Percentiles rank a stretch among this genome's conserved stretches.
Evolutionary conservation across 2,113 vertebrate genomes (phyloP).

Genomic region (Columba livia): DNA sequence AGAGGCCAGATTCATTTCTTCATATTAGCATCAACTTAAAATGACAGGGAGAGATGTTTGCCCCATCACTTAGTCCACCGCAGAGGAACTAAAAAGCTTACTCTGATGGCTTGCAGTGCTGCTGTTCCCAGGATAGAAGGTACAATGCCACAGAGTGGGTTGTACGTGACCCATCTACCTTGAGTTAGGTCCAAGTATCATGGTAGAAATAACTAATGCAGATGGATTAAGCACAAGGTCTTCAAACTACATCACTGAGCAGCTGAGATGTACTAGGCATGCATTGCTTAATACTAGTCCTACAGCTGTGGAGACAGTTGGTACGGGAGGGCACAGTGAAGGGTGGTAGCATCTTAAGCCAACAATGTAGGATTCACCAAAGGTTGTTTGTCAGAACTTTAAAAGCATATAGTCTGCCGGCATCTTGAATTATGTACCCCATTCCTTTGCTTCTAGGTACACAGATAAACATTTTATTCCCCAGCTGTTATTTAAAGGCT

Average conservation of each 20-base stretch:
- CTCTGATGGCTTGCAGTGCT: neutral
- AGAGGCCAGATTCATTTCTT: neutral
- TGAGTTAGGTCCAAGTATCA: neutral
- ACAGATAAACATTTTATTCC: neutral
- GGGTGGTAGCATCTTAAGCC: neutral
- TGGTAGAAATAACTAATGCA: neutral
- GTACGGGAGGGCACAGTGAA: neutral
- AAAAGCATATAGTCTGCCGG: neutral
- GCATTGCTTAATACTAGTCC: neutral
- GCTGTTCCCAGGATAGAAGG: neutral
- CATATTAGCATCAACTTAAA: neutral
- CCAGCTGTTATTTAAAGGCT: neutral
- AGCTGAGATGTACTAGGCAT: neutral
- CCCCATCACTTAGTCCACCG: neutral
- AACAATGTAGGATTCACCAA: neutral
- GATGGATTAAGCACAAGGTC: neutral
- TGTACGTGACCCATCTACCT: neutral
- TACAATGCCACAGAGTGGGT: neutral
- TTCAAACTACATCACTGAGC: neutral
- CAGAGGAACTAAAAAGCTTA: neutral
- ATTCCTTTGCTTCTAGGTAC: neutral
- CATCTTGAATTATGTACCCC: neutral
- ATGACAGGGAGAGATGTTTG: neutral
- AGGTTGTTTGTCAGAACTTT: neutral
- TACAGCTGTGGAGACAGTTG: neutral